Base-by-base conservation (phyloP, 2,113 vertebrate species). In the Sceloporus tristichus region DNA sequence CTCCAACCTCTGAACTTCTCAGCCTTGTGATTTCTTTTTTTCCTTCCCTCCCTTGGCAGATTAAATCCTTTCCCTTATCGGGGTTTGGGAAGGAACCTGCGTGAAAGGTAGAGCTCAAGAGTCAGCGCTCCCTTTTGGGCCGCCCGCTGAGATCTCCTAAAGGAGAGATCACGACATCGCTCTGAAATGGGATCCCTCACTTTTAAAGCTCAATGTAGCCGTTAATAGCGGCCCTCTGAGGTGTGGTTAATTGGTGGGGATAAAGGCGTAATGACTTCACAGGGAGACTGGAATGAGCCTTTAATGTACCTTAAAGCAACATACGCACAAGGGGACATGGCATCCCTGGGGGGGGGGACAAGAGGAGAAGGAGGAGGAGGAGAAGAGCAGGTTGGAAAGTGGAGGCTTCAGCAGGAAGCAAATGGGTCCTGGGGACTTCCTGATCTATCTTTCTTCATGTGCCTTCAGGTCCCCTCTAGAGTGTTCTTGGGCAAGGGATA, bases 231-330 rank as follows among this genome's bases (percentile, higher is more conserved):
- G 86, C 84, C 93, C 92, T 89, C 66, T 34, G 94, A 95, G 90
- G 92, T 92, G 94, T 90, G 90, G 91, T 95, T 96, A 95, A 96
- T 96, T 95, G 94, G 92, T 79, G 91, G 91, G 92, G 93, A 91
- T 95, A 93, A 94, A 95, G 93, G 93, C 76, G 56, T 91, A 95
- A 93, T 94, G 94, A 90, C 94, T 94, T 93, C 92, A 89, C 88
- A 27, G 90, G 89, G 86, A 91, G 92, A 82, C n/a, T 27, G 82
- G 90, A 90, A 82, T 65, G 91, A 91, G 89, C 93, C 91, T 85
- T 90, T 94, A 94, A 90, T 62, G 86, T 81, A 84, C 92, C 59
- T 84, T 86, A 16, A 34, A 78, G 87, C 78, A 78, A 23, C 62
- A 48, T 4, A 48, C 23, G 16, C 65, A 66, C 65, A 66, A 87